These are phyloP conservation scores for Caenorhabditis remanei DNA, from an alignment of 1,140 invertebrate genomes.

Conservation along the genomic window DNA sequence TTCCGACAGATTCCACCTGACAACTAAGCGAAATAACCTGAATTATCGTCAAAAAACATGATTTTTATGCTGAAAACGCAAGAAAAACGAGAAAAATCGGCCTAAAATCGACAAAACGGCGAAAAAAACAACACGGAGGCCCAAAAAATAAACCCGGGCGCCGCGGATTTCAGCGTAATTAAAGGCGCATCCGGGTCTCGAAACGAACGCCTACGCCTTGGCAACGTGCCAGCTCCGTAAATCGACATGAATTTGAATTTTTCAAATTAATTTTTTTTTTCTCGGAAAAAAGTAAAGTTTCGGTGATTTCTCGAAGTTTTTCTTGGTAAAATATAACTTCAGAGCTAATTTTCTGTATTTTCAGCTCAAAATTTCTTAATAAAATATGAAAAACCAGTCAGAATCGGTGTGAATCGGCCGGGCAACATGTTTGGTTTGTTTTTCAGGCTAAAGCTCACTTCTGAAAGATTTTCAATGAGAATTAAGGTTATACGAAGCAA, in stretches of 20 bases:
- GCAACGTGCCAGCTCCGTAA: conserved; percentile 33
- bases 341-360: too few species aligned
- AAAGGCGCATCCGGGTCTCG: conserved; percentile 43
- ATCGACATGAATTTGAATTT: conserved; percentile 33
- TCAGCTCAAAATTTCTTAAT: too few species aligned
- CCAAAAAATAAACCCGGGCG: neutral
- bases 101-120: neutral
- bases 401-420: too few species aligned
- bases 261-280: neutral
- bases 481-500: too few species aligned
- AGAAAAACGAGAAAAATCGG: conserved; percentile 21
- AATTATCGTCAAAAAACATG: neutral
- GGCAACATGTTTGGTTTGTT: too few species aligned
- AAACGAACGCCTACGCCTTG: neutral
- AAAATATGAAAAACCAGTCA: too few species aligned
- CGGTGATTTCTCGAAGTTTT: neutral
- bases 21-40: neutral
- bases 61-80: neutral
- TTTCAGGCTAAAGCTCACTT: too few species aligned
- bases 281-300: neutral
- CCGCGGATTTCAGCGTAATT: neutral
- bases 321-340: neutral
- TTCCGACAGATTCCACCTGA: neutral
- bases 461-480: too few species aligned
- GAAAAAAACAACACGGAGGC: neutral